A percentile compares a stretch with the other conserved stretches of the same genome.
Conservation (phyloP, 2,113 vertebrate species). For the Turnix velox region DNA sequence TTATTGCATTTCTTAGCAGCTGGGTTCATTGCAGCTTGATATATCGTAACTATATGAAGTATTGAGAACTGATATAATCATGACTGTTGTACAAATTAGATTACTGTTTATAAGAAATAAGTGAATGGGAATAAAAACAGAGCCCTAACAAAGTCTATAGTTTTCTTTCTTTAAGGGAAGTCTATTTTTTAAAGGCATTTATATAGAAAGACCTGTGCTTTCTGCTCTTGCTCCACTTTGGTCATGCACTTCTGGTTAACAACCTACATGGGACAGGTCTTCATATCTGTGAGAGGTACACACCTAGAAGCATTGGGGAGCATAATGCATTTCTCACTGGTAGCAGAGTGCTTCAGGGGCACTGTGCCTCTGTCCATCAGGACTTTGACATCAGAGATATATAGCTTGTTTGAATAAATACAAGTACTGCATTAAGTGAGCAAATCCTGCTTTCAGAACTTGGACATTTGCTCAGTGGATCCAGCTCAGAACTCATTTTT, state of each 20-base stretch:
- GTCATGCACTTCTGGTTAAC: fast-evolving
- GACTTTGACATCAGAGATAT: background rate
- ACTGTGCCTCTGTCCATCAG: background rate
- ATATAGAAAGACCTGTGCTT: background rate
- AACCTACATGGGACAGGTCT: fast-evolving
- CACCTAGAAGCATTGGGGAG: too few species aligned
- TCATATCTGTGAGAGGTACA: background rate
- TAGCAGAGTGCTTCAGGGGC: background rate
- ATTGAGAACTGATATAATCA: background rate
- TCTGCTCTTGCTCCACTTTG: background rate
- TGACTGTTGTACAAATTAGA: background rate
- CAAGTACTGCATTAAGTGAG: background rate
- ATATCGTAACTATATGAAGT: background rate
- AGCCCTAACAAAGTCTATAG: background rate
- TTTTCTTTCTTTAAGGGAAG: background rate
- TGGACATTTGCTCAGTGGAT: background rate
- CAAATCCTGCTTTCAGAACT: background rate
- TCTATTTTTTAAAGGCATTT: background rate
- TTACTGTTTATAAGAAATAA: background rate
- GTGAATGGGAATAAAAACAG: background rate
- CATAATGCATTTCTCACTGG: fast-evolving
- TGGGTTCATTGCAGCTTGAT: background rate
- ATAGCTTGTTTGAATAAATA: background rate
- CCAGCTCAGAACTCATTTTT: background rate
- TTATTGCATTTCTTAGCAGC: background rate